Evolutionary conservation across 2,888 invertebrate genomes (phyloP), one percentile per base, ranked within the genome.

Genomic region (Lithophane semibrunnea): DNA sequence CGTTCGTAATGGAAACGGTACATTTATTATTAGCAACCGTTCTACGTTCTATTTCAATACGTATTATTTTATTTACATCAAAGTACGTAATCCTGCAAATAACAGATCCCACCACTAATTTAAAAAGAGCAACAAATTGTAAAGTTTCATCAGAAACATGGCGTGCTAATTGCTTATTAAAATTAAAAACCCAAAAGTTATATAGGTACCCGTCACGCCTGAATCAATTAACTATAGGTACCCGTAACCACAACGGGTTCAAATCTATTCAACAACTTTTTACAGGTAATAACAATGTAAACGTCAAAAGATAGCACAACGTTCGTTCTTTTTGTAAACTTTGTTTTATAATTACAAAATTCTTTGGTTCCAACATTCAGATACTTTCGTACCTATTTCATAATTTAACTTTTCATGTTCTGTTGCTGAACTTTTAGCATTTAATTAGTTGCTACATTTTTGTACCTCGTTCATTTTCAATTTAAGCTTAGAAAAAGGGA

Each of bases 271-370:
- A 68, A 60, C 9, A 68, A 73, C 3, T 54, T 69, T 42, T 2
- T 29, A 49, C 37, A 49, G 29, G 61, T 80, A 73, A 73, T 71
- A 66, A 73, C 16, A 71, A 12, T 68, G 70, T 73, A 29, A 71
- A 72, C 64, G 74, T 47, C 18, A 24, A 67, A 73, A 66, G 56
- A 74, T 69, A n/a, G 12, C 65, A 42, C 72, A 69, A 37, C 29
- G 16, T 66, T 70, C 24, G 37, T 66, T 66, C 70, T 68, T 76
- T 52, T 81, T 63, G 61, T 72, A 10, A 75, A 73, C 42, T 74
- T 77, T 69, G 58, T 60, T 85, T 72, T 47, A 3, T 74, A 72
- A 71, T 84, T 76, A 73, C 18, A 18, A 63, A 44, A 69, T 75
- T 82, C 18, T 64, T 73, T 75, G 66, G 69, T 77, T 60, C 18